Evolutionary conservation across 2,888 invertebrate species (phyloP), one percentile per base, ranked within the genome.

Genomic region (Protula sp.): DNA sequence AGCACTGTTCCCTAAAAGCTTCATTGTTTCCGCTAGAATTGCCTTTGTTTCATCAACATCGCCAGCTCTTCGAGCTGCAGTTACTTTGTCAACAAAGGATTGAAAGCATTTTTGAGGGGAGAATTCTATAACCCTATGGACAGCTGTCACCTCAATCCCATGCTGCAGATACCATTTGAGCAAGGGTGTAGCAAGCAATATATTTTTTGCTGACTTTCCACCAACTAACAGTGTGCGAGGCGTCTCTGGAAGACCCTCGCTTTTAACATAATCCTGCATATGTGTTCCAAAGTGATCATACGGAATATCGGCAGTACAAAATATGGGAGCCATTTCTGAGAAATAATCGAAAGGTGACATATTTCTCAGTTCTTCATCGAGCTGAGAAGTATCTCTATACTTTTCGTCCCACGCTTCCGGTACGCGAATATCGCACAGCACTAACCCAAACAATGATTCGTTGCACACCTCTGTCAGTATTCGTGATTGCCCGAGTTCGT

Each of bases 61-160:
- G 2, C 30, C 57, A 26, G n/a, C 19, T 28, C 61, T 29, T 3
- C 61, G 38, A 3, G 57, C 57, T 1, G 5, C 26, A 3, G 38
- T 48, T 4, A 58, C 50, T 14, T 30, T 27, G 2, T 58, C 54
- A 14, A 19, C 54, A 30, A 61, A 59, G 2, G 19, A 26, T 24
- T 47, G 22, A 38, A 59, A 55, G 30, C 59, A 56, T 24, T 27
- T 53, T 14, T 47, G 9, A 47, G 27, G 30, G 5, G 14, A 22
- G 24, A 48, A 60, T 54, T 63, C 60, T n/a, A 63, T 47, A 14
- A 60, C 55, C 47, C 58, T 51, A 45, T 60, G 50, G 22, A 60
- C 47, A 14, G 19, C 31, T 14, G 57, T 52, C 38, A 63, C 55
- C 30, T 45, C 45, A 9, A 63, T 27, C 2, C 63, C 58, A 30